Conservation (phyloP, 2,888 invertebrate species). For the Metopia argyrocephala region DNA sequence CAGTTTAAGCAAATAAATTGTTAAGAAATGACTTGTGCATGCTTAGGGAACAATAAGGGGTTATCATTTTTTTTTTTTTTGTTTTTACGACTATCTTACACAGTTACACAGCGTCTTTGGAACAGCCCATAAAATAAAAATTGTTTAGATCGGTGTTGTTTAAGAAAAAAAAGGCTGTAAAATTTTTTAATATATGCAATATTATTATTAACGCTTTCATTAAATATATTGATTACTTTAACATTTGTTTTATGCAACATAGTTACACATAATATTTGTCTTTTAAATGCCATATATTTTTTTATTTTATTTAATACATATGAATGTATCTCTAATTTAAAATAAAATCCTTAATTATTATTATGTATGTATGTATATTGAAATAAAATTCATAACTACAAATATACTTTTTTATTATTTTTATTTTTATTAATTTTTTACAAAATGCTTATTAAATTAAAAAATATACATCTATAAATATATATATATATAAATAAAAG, state of each 20-base stretch:
- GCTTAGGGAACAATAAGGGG: too few relatives aligned
- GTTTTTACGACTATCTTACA: too few relatives aligned
- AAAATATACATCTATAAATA: constrained; percentile 40
- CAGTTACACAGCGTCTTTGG: too few relatives aligned
- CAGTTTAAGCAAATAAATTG: too few relatives aligned
- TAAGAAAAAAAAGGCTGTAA: background rate
- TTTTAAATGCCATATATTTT: constrained; percentile 58
- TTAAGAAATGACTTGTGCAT: too few relatives aligned
- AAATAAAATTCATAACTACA: constrained; percentile 3
- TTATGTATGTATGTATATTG: too few relatives aligned
- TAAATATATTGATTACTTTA: constrained; percentile 26
- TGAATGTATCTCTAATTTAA: background rate
- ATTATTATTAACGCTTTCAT: constrained; percentile 41
- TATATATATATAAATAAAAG: constrained; percentile 55
- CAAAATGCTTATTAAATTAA: constrained; percentile 57
- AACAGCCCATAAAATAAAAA: too few relatives aligned
- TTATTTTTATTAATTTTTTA: constrained; percentile 47
- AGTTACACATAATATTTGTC: constrained; percentile 3
- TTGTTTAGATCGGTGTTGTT: too few relatives aligned
- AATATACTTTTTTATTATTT: constrained; percentile 22
- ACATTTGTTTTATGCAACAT: constrained; percentile 15
- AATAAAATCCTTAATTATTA: background rate
- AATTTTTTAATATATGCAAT: constrained; percentile 42
- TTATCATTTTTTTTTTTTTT: too few relatives aligned
- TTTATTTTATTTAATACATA: background rate